Conservation (phyloP, 1,140 invertebrate species). For the Antheraea pernyi region DNA sequence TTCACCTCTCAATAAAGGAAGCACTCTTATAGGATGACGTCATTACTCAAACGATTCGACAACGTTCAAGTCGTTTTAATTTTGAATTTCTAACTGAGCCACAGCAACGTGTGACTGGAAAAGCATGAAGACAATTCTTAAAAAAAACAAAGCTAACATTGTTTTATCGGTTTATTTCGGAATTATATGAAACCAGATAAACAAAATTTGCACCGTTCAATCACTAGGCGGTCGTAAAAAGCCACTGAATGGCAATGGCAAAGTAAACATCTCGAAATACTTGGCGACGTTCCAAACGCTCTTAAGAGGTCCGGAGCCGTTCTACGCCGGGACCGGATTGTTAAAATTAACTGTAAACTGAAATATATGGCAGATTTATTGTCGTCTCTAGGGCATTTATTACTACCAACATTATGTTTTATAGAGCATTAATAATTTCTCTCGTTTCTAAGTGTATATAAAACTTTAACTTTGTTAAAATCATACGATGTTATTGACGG, state of each 20-base stretch:
- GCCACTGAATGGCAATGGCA: not conserved
- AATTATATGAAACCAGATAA: slow-evolving; percentile 1
- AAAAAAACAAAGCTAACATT: not conserved
- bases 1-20: no score
- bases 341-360: not conserved
- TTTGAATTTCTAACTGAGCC: no score
- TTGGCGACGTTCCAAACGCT: not conserved
- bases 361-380: not conserved
- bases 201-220: not conserved
- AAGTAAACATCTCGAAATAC: not conserved
- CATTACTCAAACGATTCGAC: no score
- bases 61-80: no score
- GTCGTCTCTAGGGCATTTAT: not conserved
- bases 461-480: no score
- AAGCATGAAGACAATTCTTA: no score
- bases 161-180: not conserved
- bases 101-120: no score
- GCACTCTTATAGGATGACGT: no score
- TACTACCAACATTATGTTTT: no score
- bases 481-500: no score
- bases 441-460: no score
- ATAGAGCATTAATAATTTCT: no score
- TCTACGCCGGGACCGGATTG: not conserved
- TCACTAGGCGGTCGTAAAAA: not conserved
- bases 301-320: not conserved